Conservation (phyloP, 2,113 vertebrate genomes). For the Lepisosteus osseus region DNA sequence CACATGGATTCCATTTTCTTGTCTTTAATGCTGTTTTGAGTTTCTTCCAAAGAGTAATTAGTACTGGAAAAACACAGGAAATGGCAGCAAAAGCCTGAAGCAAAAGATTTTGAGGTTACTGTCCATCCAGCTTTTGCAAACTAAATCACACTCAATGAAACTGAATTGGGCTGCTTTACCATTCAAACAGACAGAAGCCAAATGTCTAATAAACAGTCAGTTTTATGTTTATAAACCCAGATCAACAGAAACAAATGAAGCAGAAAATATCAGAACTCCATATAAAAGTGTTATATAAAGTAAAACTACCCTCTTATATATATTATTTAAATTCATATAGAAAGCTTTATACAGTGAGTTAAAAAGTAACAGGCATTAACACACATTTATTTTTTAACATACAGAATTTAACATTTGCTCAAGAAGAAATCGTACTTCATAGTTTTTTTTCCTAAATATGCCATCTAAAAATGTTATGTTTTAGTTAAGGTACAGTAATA, state of each 20-base stretch:
- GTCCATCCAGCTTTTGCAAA: slow-evolving; percentile 11
- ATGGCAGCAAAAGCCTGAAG: slow-evolving; percentile 29
- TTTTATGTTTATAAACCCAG: background rate
- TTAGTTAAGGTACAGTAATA: too few relatives aligned
- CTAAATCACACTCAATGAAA: background rate
- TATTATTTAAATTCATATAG: too few relatives aligned
- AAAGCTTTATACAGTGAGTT: too few relatives aligned
- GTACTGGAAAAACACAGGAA: slow-evolving; percentile 34
- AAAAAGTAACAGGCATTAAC: too few relatives aligned
- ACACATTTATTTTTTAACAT: too few relatives aligned
- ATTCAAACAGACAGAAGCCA: background rate
- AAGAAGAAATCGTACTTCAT: too few relatives aligned
- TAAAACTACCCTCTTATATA: too few relatives aligned
- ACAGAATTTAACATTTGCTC: too few relatives aligned
- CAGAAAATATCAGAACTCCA: too few relatives aligned
- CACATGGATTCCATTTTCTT: slow-evolving; percentile 28
- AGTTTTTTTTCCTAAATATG: too few relatives aligned
- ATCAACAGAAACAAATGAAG: background rate
- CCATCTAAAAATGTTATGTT: too few relatives aligned
- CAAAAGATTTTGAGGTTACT: slow-evolving; percentile 15
- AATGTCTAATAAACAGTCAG: background rate
- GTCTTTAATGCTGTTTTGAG: slow-evolving; percentile 32
- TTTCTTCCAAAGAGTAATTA: slow-evolving; percentile 33
- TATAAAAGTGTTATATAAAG: too few relatives aligned
- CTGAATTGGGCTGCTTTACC: background rate